Evolutionary conservation across 2,113 vertebrate genomes (phyloP).

Genomic region (Sturnira hondurensis): DNA sequence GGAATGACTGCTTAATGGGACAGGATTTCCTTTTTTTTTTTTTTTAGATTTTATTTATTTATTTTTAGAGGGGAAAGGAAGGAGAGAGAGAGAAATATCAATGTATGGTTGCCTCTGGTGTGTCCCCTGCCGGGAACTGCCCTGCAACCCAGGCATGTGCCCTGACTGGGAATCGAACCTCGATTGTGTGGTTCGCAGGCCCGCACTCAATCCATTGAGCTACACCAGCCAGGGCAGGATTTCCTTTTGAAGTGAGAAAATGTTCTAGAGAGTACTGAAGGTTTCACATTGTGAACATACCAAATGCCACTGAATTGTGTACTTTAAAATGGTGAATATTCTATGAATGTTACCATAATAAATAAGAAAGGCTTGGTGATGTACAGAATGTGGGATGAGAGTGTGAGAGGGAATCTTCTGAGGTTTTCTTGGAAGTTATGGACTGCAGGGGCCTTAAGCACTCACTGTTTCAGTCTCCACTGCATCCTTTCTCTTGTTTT

Average conservation of each 20-base stretch:
- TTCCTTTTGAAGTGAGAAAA: not conserved
- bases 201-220: no score
- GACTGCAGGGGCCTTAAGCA: not conserved
- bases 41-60: no score
- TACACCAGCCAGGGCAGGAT: no score
- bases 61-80: no score
- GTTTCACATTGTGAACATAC: not conserved
- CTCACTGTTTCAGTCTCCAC: not conserved
- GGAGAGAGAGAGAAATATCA: no score
- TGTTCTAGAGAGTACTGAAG: not conserved
- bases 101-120: no score
- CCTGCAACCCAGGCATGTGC: no score
- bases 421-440: not conserved
- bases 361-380: not conserved
- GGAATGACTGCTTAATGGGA: not conserved
- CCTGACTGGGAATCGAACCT: no score
- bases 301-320: not conserved
- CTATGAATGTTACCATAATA: not conserved
- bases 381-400: not conserved
- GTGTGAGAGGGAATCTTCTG: not conserved
- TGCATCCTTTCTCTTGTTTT: not conserved
- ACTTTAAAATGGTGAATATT: not conserved
- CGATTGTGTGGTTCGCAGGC: no score
- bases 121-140: no score
- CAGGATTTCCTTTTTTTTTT: not conserved